Evolutionary conservation across 2,888 invertebrate genomes (phyloP).

Genomic region (Thymelicus lineola): DNA sequence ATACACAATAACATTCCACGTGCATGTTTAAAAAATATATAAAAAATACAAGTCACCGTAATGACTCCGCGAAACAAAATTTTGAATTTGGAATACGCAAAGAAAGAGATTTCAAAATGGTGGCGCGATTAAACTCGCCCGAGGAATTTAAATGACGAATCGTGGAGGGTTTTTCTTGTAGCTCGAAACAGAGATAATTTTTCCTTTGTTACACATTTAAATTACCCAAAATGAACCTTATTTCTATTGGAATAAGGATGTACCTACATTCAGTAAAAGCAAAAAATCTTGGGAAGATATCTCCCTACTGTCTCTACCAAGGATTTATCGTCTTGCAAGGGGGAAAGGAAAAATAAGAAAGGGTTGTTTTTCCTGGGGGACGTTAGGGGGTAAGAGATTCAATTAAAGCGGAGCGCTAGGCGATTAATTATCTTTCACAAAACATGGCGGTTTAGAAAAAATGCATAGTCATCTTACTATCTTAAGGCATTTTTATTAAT

Average conservation of each 20-base stretch:
- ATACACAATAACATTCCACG: too few species aligned
- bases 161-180: conserved; percentile 82
- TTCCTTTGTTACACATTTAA: conserved; percentile 11
- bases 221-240: conserved; percentile 40
- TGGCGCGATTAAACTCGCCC: conserved; percentile 71
- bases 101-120: conserved; percentile 67
- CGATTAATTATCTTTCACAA: conserved; percentile 79
- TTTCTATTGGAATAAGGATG: conserved; percentile 12
- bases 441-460: conserved; percentile 52
- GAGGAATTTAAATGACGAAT: conserved; percentile 84
- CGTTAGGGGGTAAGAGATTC: conserved; percentile 72
- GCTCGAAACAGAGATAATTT: conserved; percentile 49
- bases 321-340: conserved; percentile 83
- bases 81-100: conserved; percentile 62
- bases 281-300: conserved; percentile 64
- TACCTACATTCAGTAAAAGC: conserved; percentile 35
- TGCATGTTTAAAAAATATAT: conserved; percentile 1
- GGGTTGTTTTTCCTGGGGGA: conserved; percentile 82
- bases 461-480: conserved; percentile 12
- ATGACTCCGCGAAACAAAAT: conserved; percentile 45
- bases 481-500: not conserved
- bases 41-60: conserved; percentile 22
- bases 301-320: conserved; percentile 81
- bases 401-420: conserved; percentile 75
- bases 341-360: conserved; percentile 82